Evolutionary conservation across 2,113 vertebrate genomes (phyloP).

Genomic region (Vidua chalybeata): DNA sequence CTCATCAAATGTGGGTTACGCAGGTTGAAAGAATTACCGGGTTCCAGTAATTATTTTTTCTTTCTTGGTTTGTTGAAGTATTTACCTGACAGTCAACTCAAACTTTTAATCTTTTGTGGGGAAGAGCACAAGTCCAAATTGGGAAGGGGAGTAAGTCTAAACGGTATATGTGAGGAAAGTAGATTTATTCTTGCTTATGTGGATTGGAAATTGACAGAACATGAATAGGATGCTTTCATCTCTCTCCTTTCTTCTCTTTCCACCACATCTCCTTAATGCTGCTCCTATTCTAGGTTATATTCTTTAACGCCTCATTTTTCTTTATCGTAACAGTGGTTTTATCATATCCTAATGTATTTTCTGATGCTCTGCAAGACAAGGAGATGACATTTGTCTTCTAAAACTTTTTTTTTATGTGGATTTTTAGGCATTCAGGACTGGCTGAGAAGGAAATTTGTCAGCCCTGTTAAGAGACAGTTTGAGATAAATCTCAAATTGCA

Average conservation of each 20-base stretch:
- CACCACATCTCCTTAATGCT: not conserved
- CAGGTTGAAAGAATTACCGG: not conserved
- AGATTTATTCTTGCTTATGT: not conserved
- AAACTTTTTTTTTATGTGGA: not conserved
- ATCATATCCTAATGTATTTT: not conserved
- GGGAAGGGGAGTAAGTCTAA: not conserved
- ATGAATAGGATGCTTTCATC: not conserved
- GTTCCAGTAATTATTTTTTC: not conserved
- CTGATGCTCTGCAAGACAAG: not conserved
- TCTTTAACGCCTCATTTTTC: not conserved
- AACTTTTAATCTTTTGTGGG: not conserved
- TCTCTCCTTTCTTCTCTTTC: not conserved
- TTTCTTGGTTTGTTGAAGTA: not conserved
- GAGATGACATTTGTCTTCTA: not conserved
- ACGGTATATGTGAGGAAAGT: not conserved
- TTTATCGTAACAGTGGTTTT: not conserved
- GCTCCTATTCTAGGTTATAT: not conserved
- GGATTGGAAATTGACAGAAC: not conserved
- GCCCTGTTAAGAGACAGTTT: not conserved
- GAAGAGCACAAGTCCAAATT: not conserved
- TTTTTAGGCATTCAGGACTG: not conserved
- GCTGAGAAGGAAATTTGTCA: not conserved
- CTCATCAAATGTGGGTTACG: not conserved
- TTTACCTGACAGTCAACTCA: not conserved
- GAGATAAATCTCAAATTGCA: not conserved